phyloP scores from a whole-genome alignment of 2,888 invertebrate genomes.

The Lasius platythorax region DNA sequence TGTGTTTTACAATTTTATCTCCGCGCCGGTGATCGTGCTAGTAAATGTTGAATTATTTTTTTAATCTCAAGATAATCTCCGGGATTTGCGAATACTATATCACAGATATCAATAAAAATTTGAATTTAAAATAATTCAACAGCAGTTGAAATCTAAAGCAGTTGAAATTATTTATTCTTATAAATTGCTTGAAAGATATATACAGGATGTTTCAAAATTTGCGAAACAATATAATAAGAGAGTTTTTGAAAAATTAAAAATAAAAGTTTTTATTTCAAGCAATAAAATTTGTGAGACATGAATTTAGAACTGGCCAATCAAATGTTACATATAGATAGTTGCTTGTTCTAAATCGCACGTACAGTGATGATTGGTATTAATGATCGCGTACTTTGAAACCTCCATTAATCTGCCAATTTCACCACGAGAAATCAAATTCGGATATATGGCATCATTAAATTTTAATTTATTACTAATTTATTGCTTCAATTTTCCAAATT shows the following conservation, averaged over 20 bases:
- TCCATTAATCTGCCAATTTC: background rate
- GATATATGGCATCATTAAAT: background rate
- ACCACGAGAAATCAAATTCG: background rate
- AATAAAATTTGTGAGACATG: too few relatives aligned
- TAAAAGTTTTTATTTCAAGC: too few relatives aligned
- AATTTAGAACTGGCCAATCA: too few relatives aligned
- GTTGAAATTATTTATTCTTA: background rate
- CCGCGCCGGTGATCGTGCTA: background rate
- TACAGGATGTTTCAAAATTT: background rate
- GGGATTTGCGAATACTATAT: background rate
- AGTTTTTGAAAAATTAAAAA: too few relatives aligned
- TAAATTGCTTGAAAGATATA: background rate
- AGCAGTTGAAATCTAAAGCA: background rate
- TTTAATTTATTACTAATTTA: background rate
- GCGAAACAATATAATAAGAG: background rate
- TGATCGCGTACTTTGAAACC: too few relatives aligned
- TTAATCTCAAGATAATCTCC: background rate
- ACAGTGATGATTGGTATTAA: too few relatives aligned
- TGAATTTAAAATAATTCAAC: background rate
- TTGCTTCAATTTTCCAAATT: background rate
- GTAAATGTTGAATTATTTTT: slow-evolving; percentile 1
- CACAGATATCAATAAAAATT: background rate
- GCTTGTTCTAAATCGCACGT: background rate
- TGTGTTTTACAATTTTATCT: background rate
- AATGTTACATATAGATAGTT: background rate